Percentiles rank a stretch among this genome's conserved stretches.
Evolutionary conservation across 2,888 invertebrate species (phyloP).

Genomic region (Cheilosia urbana): DNA sequence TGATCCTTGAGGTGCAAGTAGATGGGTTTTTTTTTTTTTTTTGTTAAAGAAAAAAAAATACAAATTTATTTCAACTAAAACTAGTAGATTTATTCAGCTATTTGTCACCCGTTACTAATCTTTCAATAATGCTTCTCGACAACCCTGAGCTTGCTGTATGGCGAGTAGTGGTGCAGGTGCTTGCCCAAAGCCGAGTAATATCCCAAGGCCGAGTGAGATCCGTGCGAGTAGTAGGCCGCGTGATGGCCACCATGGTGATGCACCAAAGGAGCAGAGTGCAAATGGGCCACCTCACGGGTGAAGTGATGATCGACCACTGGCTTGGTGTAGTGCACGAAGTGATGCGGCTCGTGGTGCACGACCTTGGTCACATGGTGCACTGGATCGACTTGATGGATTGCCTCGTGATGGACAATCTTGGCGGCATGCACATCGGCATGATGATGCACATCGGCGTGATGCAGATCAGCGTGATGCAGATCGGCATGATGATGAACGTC

Average conservation of each 20-base stretch:
- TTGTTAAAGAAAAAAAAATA: neutral
- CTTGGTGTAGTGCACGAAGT: slow-evolving; percentile 81
- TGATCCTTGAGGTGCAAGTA: slow-evolving; percentile 19
- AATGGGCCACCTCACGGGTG: slow-evolving; percentile 79
- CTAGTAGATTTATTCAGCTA: slow-evolving; percentile 64
- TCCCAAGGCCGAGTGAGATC: slow-evolving; percentile 74
- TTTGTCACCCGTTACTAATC: slow-evolving; percentile 65
- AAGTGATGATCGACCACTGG: slow-evolving; percentile 81
- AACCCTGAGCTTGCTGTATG: slow-evolving; percentile 81
- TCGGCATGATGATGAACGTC: slow-evolving; percentile 77
- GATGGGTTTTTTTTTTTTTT: slow-evolving; percentile 13
- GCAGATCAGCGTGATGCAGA: slow-evolving; percentile 75
- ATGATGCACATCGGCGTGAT: slow-evolving; percentile 77
- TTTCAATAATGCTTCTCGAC: slow-evolving; percentile 81
- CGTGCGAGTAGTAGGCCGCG: slow-evolving; percentile 47
- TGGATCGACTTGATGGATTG: slow-evolving; percentile 82
- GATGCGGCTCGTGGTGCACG: slow-evolving; percentile 82
- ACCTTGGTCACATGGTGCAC: slow-evolving; percentile 82
- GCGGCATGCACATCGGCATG: slow-evolving; percentile 78
- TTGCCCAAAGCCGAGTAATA: slow-evolving; percentile 78
- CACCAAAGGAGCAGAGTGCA: slow-evolving; percentile 60
- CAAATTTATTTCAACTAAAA: neutral
- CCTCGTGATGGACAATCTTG: slow-evolving; percentile 81
- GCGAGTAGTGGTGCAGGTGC: slow-evolving; percentile 79
- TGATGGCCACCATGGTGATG: slow-evolving; percentile 56